A percentile compares a stretch with the other conserved stretches of the same genome.
These are phyloP conservation scores for Tachina fera DNA, from an alignment of 2,888 invertebrate genomes.

Conservation along the genomic window DNA sequence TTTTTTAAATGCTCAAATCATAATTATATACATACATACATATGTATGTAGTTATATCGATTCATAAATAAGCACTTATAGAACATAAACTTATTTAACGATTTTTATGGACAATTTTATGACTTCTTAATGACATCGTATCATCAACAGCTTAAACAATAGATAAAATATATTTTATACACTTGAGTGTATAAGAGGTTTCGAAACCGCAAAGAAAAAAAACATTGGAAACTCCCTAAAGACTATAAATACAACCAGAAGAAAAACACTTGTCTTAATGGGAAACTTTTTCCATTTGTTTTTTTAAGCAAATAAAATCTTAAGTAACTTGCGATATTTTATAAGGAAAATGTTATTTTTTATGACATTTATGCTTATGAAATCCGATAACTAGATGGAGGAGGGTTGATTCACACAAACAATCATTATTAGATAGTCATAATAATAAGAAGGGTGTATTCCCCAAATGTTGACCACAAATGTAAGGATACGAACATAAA, in stretches of 20 bases:
- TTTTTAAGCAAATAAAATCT: constrained; percentile 49
- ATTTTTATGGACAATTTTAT: constrained; percentile 63
- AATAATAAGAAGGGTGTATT: constrained; percentile 48
- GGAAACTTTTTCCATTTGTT: constrained; percentile 28
- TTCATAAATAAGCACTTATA: constrained; percentile 17
- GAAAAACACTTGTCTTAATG: constrained; percentile 65
- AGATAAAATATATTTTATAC: constrained; percentile 41
- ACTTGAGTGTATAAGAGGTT: neutral
- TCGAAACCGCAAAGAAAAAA: neutral
- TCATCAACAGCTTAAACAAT: constrained; percentile 69
- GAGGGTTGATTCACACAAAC: constrained; percentile 51
- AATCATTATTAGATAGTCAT: constrained; percentile 12
- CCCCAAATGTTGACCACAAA: constrained; percentile 61
- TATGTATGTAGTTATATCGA: constrained; percentile 23
- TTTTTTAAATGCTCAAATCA: neutral
- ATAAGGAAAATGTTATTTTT: constrained; percentile 68
- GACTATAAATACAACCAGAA: constrained; percentile 65
- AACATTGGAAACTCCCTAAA: constrained; percentile 66
- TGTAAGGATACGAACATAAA: constrained; percentile 39
- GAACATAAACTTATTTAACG: constrained; percentile 15
- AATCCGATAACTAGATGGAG: constrained; percentile 65
- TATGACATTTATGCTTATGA: constrained; percentile 73
- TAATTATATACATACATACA: too few relatives aligned
- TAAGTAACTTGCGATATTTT: constrained; percentile 52
- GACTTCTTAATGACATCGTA: constrained; percentile 72